These are phyloP conservation scores for Creontiades dilutus DNA, from an alignment of 2,888 invertebrate genomes.

Conservation along the genomic window DNA sequence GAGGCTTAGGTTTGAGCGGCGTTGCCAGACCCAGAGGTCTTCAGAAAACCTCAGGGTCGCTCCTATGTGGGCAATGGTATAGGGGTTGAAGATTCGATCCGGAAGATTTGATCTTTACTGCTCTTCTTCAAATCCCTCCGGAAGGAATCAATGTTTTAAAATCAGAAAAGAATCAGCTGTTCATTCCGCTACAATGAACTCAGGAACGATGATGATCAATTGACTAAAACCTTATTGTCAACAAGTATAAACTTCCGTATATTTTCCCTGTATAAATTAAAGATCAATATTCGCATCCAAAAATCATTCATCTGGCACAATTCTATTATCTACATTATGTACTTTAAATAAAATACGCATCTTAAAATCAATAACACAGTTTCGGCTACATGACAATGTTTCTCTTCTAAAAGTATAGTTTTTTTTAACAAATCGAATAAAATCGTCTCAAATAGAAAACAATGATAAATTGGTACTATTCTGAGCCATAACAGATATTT, in stretches of 20 bases:
- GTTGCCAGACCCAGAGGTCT: no score
- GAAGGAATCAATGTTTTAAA: no score
- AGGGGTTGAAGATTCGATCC: no score
- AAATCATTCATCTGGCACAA: not conserved
- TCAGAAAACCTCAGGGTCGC: no score
- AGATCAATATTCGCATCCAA: not conserved
- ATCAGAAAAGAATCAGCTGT: no score
- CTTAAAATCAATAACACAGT: constrained; percentile 14
- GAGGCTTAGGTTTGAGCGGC: no score
- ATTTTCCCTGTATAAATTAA: not conserved
- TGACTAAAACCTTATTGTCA: not conserved
- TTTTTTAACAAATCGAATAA: not conserved
- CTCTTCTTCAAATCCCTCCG: no score
- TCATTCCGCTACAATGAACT: no score
- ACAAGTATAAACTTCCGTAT: constrained; percentile 23
- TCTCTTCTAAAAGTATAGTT: not conserved
- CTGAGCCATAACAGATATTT: not conserved
- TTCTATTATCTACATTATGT: not conserved
- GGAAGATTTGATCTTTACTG: no score
- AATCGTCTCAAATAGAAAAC: not conserved
- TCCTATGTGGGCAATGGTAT: no score
- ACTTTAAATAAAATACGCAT: not conserved
- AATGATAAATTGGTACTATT: not conserved
- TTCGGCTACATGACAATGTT: not conserved
- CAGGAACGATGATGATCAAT: no score